Base-by-base conservation (phyloP, 2,888 invertebrate species). In the Venusia cambrica region DNA sequence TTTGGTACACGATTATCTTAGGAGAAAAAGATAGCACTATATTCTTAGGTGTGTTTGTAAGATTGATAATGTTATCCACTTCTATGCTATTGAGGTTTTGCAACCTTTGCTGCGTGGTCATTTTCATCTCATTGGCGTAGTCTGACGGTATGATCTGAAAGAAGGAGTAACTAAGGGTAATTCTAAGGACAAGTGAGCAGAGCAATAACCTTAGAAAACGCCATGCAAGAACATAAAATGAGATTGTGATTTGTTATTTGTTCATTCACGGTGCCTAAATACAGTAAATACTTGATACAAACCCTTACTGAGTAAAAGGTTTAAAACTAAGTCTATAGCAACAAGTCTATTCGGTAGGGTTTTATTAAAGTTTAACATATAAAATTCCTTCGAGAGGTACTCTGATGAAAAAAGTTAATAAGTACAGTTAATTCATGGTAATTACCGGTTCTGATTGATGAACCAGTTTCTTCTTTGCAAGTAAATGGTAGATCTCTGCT, bases 1-100 rank as follows among this genome's bases (percentile, higher is more conserved):
- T 90, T 71, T 91, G 91, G 51, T 91, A 92, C 10, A 92, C 68
- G 1, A 92, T 57, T 8, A 90, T 56, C 48, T 69, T 81, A 0
- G 92, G 91, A 6, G 75, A 70, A 47, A 87, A 77, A 1, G 67
- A 65, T 4, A 87, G 57, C 19, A 75, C 64, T 9, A 57, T 42
- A 42, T 65, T 64, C 11, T 52, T 60, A 3, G 58, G 44, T 38
- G 58, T 63, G 26, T 55, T 62, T 14, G 52, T 63, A 15, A 26
- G 40, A 5, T 22, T 38, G 4, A 74, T 55, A n/a, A 77, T 62
- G 42, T 84, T 85, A 3, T 73, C 70, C 5, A 83, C 49, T 5
- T 65, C 56, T 13, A 85, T 62, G 38, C 51, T 63, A 39, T 72
- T 69, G 9, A 85, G 53, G 17, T 47, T 63, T 16, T 73, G 70